Evolutionary conservation across 2,888 invertebrate species (phyloP), one percentile per base, ranked within the genome.

Genomic region (Augochlorella aurata): DNA sequence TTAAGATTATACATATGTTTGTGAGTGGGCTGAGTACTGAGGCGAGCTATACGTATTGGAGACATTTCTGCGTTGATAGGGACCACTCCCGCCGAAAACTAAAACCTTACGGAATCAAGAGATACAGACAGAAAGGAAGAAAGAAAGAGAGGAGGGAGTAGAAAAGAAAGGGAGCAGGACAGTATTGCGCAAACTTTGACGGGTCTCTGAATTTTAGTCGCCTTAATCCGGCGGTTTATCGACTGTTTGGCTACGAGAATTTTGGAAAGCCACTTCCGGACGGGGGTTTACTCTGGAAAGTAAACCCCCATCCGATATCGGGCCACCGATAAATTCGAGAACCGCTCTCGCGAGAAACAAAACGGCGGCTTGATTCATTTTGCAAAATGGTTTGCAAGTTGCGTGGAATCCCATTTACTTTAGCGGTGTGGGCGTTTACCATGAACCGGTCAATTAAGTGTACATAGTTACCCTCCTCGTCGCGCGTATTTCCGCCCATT

Each of bases 181-280:
- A 18, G n/a, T 47, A 49, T 29, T 61, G 38, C 63, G 24, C 16
- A 58, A 67, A 58, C 49, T 66, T 72, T 49, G 58, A 58, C 67
- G 18, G 58, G 47, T 67, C 54, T 67, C 21, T 12, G 49, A 44
- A 72, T 72, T 72, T 67, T 49, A 54, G 29, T 12, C n/a, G 58
- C 24, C 49, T 45, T n/a, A 16, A 21, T 21, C 21, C 24, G 49
- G 29, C 49, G 54, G 49, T 1, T 9, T 14, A 18, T 47, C 24
- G 7, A 47, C 47, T 52, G n/a, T 50, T 47, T 65, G 16, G 29
- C 61, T 47, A 49, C 52, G 47, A 80, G 77, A 67, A 61, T 77
- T 74, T 69, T 24, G 70, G 29, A 21, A 50, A 63, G 16, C 52
- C 65, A 14, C 50, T 45, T 45, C 21, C 66, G 45, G 10, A 66